Percentiles rank a stretch among this genome's conserved stretches.
These are phyloP conservation scores for Ophioderma brevispina DNA, from an alignment of 35 echinoderm and acorn worm genomes.

Conservation along the genomic window DNA sequence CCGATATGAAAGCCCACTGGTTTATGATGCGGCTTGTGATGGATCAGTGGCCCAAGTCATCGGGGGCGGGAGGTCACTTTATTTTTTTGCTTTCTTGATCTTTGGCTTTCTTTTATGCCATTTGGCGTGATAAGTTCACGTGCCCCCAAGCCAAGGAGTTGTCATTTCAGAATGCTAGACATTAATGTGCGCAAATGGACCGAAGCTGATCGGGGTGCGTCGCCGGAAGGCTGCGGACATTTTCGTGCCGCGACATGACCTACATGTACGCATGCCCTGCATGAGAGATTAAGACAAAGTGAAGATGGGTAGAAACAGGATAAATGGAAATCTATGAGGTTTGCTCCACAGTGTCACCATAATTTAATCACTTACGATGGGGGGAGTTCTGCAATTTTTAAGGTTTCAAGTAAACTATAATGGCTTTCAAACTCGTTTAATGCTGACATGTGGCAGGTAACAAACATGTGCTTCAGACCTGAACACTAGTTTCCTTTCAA, in stretches of 20 bases:
- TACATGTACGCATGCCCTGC: constrained; percentile 5
- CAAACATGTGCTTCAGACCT: constrained; percentile 4
- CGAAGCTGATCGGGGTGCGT: constrained; percentile 6
- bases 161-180: constrained; percentile 6
- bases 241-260: constrained; percentile 4
- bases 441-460: not conserved
- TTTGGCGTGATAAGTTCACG: constrained; percentile 12
- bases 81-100: not conserved
- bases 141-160: not conserved
- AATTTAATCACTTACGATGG: constrained; percentile 10
- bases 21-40: not conserved
- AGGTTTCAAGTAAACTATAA: not conserved
- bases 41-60: not conserved
- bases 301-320: not conserved
- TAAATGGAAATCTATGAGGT: constrained; percentile 14
- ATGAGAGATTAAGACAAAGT: not conserved
- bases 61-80: not conserved
- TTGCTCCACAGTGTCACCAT: not conserved
- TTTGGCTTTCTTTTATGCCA: not conserved
- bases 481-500: constrained; percentile 14
- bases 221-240: constrained; percentile 10
- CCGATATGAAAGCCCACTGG: not conserved
- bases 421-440: constrained; percentile 6
- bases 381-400: constrained; percentile 4
- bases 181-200: constrained; percentile 13